Base-by-base conservation (phyloP, 2,888 invertebrate genomes). In the Scaptomyza tumidula region DNA sequence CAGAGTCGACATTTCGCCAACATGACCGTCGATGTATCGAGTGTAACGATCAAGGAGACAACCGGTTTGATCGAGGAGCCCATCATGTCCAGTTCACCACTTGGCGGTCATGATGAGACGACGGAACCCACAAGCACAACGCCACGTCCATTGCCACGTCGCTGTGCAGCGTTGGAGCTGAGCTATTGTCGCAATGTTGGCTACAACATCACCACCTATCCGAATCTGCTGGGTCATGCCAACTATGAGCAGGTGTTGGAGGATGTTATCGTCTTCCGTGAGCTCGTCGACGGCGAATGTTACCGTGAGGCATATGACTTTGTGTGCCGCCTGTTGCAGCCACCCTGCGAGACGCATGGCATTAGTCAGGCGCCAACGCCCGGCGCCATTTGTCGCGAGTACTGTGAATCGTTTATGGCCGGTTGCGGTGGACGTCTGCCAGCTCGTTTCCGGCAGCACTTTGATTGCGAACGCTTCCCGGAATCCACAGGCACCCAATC, bases 221-320 rank as follows among this genome's bases (percentile, higher is more conserved):
- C 97, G 0, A 98, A 98, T 91, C 70, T 92, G 5, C 90, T 96
- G 59, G 95, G 95, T 0, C 96, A 96, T 80, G 92, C 90, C 57
- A 92, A 88, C 27, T 87, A 93, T 7, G 94, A 94, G 29, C 95
- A 95, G 44, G 94, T 97, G 5, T 92, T 94, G 74, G 94, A 95
- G 43, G 96, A 97, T 90, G 94, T 97, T 19, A 97, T 97, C 49
- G 94, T 96, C 0, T 97, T 96, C 90, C 95, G 96, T 67, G 97
- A 96, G 90, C 92, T 98, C n/a, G 95, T 98, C 7, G 98, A 98
- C 90, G 97, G 97, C 0, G 97, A 98, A 92, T 98, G 98, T 91
- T 97, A 97, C 85, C 94, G 95, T 72, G 94, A 96, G 79, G 97
- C 98, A 1, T 97, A 96, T 92, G 97, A 98, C 88, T 97, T 98